These are phyloP conservation scores for Crocuta crocuta DNA, from an alignment of 2,113 vertebrate genomes.

Conservation along the genomic window DNA sequence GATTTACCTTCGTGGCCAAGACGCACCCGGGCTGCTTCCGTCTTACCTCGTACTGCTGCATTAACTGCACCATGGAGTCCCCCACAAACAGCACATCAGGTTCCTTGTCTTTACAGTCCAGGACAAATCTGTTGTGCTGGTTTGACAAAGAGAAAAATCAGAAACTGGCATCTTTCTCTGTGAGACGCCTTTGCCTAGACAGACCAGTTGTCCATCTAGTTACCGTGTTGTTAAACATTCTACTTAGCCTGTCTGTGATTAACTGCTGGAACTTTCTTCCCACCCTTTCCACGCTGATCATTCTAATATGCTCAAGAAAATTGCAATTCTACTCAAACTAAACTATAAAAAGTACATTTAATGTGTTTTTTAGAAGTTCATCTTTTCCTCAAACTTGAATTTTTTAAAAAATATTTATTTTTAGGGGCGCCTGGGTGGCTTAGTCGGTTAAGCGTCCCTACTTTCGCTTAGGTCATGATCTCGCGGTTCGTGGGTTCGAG, in stretches of 20 bases:
- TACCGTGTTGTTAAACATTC: not conserved
- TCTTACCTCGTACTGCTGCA: constrained; percentile 95
- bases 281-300: not conserved
- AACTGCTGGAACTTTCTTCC: not conserved
- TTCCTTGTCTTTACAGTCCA: constrained; percentile 93
- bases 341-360: constrained; percentile 6
- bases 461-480: too few species aligned
- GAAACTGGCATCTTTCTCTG: not conserved
- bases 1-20: fast-evolving
- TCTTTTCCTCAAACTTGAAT: not conserved
- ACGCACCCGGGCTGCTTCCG: fast-evolving
- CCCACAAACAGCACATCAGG: constrained; percentile 96
- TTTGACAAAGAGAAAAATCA: constrained; percentile 58
- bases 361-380: not conserved
- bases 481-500: too few species aligned
- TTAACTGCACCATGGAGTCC: constrained; percentile 97
- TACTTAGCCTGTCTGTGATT: not conserved
- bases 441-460: too few species aligned
- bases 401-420: too few species aligned
- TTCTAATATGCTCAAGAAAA: constrained; percentile 4
- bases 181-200: not conserved
- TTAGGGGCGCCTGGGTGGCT: too few species aligned
- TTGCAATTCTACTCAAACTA: not conserved
- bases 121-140: constrained; percentile 91
- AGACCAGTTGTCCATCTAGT: not conserved